Evolutionary conservation across 1,140 invertebrate species (phyloP), one percentile per base, ranked within the genome.

Genomic region (Tetranychus urticae): DNA sequence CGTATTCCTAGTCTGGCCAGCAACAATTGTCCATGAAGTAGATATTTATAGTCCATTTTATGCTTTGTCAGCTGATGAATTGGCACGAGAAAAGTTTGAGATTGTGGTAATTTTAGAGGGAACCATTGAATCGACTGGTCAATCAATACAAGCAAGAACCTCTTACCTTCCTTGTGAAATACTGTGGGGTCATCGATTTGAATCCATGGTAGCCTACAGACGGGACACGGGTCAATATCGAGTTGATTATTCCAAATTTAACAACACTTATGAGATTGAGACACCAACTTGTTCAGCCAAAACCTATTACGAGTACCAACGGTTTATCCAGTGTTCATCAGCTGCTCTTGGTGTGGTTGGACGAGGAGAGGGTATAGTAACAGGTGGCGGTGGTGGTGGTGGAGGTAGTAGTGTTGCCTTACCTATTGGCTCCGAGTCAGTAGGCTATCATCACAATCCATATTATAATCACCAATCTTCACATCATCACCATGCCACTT

Each of bases 1-100:
- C 64, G 70, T 90, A 1, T 92, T 96, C 72, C 86, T 96, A 68
- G 89, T 96, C 55, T 96, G 91, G 91, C 91, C 91, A 1, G 83
- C 87, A 8, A 75, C 74, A n/a, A 72, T 77, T 47, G 71, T 92
- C 61, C 88, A 92, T 71, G 84, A 82, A 70, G 90, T 92, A 66
- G 83, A 91, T 67, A 79, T 81, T 59, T 77, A 79, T 42, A 86
- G 83, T 61, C 92, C 92, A 0, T 83, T 97, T 50, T 97, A 85
- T 71, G 78, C 81, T 54, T 79, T 93, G 66, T 84, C 84, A 0
- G 86, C 88, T 0, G 82, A 86, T 8, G 88, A 94, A 68, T 80
- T 97, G 67, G 73, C 86, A 3, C 80, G 83, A 64, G 88, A 93
- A 62, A 80, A 85, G 61, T 97, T 96, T 70, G 94, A 98, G 73